Evolutionary conservation across 2,113 vertebrate species (phyloP), one percentile per base, ranked within the genome.

Genomic region (Pseudopipra pipra): DNA sequence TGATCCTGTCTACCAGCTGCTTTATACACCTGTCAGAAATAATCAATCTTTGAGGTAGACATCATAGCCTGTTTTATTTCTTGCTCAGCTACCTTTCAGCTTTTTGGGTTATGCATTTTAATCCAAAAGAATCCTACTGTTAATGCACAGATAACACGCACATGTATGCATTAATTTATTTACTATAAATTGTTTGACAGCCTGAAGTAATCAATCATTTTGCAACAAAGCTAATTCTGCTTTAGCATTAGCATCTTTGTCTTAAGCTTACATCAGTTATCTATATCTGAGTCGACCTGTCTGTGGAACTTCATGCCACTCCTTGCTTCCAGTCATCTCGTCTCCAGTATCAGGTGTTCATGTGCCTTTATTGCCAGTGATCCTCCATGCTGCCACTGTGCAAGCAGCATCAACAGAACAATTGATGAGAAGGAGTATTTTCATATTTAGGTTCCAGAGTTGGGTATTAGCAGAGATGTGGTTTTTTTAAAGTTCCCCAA

Each of bases 1-100:
- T 55, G 46, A 82, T 27, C 51, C 71, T 86, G 79, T 27, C 90
- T 90, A 86, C 85, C 96, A 96, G 56, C 85, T 97, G 96, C 62
- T 96, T 88, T 95, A 74, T 88, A 66, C 12, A 21, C 37, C 54
- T 74, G 47, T 73, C 13, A 44, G 81, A 82, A 89, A 75, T 43
- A 79, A 82, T 43, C 47, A 51, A 5, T 76, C 66, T 76, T 47
- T 56, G 22, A 88, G 67, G 33, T 13, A 70, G 72, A 75, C 33
- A 68, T 30, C 39, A 43, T 28, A 59, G 41, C 4, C 55, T 55
- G 18, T 18, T 30, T 58, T 35, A 56, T 79, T 82, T 90, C 82
- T 88, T 73, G 25, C 41, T 94, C 46, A 81, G 15, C 19, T 85
- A 65, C 14, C 25, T 72, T 72, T 62, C 12, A 73, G 9, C 2